Evolutionary conservation across 2,888 invertebrate species (phyloP), one percentile per base, ranked within the genome.

Genomic region (Oscheius sp.): DNA sequence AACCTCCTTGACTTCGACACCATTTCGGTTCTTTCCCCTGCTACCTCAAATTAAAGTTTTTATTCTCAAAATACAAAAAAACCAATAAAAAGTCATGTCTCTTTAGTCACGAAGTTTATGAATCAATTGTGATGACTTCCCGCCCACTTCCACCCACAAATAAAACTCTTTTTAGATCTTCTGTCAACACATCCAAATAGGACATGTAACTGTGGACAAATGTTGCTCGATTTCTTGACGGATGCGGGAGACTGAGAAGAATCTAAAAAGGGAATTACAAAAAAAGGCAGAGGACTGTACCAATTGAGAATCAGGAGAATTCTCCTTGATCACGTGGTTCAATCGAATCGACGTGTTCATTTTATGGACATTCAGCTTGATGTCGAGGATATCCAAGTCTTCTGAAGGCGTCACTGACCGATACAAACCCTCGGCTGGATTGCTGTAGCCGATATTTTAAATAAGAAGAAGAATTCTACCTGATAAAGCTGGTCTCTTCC

Each of bases 341-440:
- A 99, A 92, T 90, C 96, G 95, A 82, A 99, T 94, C 77, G 98
- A 98, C 69, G 98, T 98, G 91, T 99, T 96, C 97, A 99, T 98
- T 88, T 97, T 93, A 85, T 96, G 93, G 69, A 98, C 95, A 59
- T 73, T 69, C 9, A 68, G 73, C 46, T 73, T 68, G 23, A 69
- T 58, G 21, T 68, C 72, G 53, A 70, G 52, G 13, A 21, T 72
- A 16, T 66, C 52, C 7, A 66, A 21, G 27, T 63, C 70, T n/a
- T 70, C 55, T n/a, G 69, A 63, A 18, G 69, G 53, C 29, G 74
- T 25, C 55, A 56, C 18, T 1, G 72, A 63, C 16, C 72, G 63
- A 21, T 72, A 72, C 41, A 72, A 52, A 18, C 69, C 69, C 5
- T 69, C 56, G 12, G 69, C 46, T 1, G 69, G 55, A 23, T 55